Percentiles rank a stretch among this genome's conserved stretches.
phyloP scores from a whole-genome alignment of 2,797 vertebrate genomes.

The Onychomys arenicola region DNA sequence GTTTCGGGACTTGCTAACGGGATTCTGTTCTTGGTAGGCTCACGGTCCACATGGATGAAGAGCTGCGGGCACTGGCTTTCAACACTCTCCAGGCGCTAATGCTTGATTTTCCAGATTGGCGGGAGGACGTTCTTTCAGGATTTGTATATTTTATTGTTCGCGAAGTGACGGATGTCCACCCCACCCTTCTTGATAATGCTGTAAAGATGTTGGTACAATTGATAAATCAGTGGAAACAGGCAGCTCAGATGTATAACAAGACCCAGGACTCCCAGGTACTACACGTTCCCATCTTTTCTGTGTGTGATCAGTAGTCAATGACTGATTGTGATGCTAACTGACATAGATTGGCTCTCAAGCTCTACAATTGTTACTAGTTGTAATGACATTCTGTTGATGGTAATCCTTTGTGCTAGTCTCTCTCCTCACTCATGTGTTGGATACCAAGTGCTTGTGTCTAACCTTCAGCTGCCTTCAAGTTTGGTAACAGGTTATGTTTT shows the following conservation, averaged over 20 bases:
- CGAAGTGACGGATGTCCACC: constrained; percentile 98
- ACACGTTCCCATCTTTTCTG: neutral
- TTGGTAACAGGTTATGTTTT: neutral
- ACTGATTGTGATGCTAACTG: neutral
- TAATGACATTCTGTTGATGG: neutral
- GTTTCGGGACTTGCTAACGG: constrained; percentile 67
- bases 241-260: constrained; percentile 95
- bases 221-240: constrained; percentile 98
- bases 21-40: constrained; percentile 88
- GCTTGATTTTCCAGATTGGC: constrained; percentile 99
- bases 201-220: constrained; percentile 99
- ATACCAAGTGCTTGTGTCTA: neutral
- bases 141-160: constrained; percentile 98
- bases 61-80: constrained; percentile 97
- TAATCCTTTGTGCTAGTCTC: neutral
- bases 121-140: constrained; percentile 98
- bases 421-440: neutral
- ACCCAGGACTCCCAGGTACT: constrained; percentile 93
- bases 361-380: neutral
- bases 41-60: constrained; percentile 99
- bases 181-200: constrained; percentile 97
- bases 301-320: neutral
- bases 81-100: constrained; percentile 98
- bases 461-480: neutral
- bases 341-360: neutral